phyloP scores from a whole-genome alignment of 2,113 vertebrate genomes.

The Channa argus region DNA sequence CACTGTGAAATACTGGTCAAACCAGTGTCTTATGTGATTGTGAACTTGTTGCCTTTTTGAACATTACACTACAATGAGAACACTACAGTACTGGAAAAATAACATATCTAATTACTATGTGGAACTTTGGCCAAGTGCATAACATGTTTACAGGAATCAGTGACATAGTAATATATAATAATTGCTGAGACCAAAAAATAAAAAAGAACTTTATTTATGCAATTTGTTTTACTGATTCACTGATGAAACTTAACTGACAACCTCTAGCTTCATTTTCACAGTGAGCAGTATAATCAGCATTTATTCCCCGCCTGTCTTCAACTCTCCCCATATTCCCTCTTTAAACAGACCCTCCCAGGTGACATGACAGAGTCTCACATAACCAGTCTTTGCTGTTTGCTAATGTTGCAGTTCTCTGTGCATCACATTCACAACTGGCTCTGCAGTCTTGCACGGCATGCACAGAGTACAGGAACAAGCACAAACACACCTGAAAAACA shows the following conservation, averaged over 20 bases:
- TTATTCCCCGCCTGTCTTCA: slow-evolving; percentile 41
- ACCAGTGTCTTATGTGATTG: slow-evolving; percentile 25
- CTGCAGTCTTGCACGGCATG: slow-evolving; percentile 68
- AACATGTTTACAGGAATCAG: background rate
- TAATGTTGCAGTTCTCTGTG: slow-evolving; percentile 62
- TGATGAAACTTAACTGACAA: slow-evolving; percentile 34
- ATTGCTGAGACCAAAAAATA: background rate
- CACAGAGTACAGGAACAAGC: slow-evolving; percentile 51
- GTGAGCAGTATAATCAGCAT: slow-evolving; percentile 48
- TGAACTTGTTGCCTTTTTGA: slow-evolving; percentile 26
- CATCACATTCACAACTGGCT: slow-evolving; percentile 68
- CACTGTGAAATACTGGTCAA: slow-evolving; percentile 36
- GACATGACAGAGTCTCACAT: slow-evolving; percentile 64
- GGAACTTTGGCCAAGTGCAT: background rate
- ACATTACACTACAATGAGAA: background rate
- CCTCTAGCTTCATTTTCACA: slow-evolving; percentile 35
- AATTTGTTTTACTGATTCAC: slow-evolving; percentile 14
- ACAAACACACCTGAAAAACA: slow-evolving; percentile 73
- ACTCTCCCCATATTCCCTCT: slow-evolving; percentile 12
- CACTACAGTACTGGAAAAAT: slow-evolving; percentile 3
- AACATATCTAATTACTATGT: background rate
- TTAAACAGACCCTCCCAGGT: slow-evolving; percentile 54
- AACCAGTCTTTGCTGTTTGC: slow-evolving; percentile 70
- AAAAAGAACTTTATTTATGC: slow-evolving; percentile 4
- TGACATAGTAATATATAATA: background rate